phyloP scores from a whole-genome alignment of 2,797 vertebrate species.

The Hydrolagus colliei region DNA sequence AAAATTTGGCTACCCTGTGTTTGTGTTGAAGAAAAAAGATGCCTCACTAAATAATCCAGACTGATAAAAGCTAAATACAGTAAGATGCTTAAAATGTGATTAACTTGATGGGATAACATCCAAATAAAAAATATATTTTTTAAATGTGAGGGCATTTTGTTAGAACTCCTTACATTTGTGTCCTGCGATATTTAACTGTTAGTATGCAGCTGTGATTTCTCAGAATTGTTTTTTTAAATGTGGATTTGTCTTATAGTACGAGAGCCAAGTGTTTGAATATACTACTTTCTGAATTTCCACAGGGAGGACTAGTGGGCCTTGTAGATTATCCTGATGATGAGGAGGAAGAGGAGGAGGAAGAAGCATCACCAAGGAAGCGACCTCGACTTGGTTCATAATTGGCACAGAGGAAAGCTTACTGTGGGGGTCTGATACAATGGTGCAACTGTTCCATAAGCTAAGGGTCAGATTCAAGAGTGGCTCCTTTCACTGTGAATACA shows the following conservation, averaged over 20 bases:
- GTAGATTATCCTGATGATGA: slow-evolving; percentile 98
- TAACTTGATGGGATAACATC: too few species aligned
- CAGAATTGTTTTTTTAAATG: neutral
- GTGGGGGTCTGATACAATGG: slow-evolving; percentile 56
- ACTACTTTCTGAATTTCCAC: slow-evolving; percentile 34
- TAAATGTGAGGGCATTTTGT: too few species aligned
- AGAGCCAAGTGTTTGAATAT: neutral
- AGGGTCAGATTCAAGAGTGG: slow-evolving; percentile 58
- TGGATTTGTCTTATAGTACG: too few species aligned
- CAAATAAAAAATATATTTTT: too few species aligned
- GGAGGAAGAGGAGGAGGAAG: slow-evolving; percentile 90
- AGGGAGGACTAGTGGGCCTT: slow-evolving; percentile 86
- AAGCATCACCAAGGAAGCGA: slow-evolving; percentile 81
- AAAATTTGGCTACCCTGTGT: neutral
- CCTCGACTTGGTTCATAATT: slow-evolving; percentile 90
- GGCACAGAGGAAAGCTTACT: slow-evolving; percentile 44
- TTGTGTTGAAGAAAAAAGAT: neutral
- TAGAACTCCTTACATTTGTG: too few species aligned
- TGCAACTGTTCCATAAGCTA: slow-evolving; percentile 61
- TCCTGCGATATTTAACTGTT: neutral
- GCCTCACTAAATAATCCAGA: neutral
- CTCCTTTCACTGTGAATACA: slow-evolving; percentile 59
- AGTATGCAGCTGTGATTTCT: neutral
- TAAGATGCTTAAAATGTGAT: neutral
- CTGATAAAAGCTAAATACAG: neutral